Evolutionary conservation across 2,113 vertebrate species (phyloP), one percentile per base, ranked within the genome.

Genomic region (Corythornis madagascariensis): DNA sequence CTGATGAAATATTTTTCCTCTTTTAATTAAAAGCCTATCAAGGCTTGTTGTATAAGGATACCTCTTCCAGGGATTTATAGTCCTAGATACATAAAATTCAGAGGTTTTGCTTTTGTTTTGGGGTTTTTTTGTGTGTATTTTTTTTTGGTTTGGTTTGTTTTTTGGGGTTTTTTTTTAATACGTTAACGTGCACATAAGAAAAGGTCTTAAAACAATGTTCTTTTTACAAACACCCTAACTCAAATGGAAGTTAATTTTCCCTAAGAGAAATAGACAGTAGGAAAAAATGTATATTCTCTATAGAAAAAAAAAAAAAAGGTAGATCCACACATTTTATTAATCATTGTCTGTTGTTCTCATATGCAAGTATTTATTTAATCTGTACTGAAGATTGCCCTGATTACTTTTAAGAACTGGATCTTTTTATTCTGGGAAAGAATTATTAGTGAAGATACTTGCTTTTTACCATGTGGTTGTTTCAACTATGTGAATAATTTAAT

Each of bases 381-480:
- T 85, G 29, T 45, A 19, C 35, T 21, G 43, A 82, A 60, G 22
- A 59, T 47, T 75, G 31, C 16, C 31, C 43, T 71, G 26, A 28
- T 67, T 67, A 59, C 19, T 33, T 4, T 56, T 56, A 25, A 67
- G 21, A 82, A 93, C 25, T 1, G 1, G 19, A 11, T 22, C 8
- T 55, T 71, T 85, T 64, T 12, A 66, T 88, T 85, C 33, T 35
- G 25, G 21, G 38, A 72, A 57, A 33, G 3, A 88, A 72, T 56
- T 67, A 47, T 50, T 60, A 60, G 21, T 38, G 29, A 60, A 59
- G 16, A 67, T 75, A 53, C 48, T 52, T 64, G 5, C 3, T 67
- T 79, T 86, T 56, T 56, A 45, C 17, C 12, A 16, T 0, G 0
- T 55, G 13, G 4, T 56, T 64, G 1, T 19, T 86, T 75, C 0